These are phyloP conservation scores for Portunus trituberculatus DNA, from an alignment of 1,140 invertebrate species.

Conservation along the genomic window DNA sequence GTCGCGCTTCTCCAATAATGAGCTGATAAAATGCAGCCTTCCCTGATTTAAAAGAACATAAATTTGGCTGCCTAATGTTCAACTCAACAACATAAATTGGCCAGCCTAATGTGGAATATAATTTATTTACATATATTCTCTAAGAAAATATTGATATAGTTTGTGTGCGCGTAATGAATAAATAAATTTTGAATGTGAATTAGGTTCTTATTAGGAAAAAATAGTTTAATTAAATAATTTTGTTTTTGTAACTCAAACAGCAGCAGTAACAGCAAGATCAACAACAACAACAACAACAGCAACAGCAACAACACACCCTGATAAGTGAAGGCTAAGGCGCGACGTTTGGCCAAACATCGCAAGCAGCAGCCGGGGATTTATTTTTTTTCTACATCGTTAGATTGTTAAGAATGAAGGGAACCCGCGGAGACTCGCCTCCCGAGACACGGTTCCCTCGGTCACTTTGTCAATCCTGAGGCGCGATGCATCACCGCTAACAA, in stretches of 20 bases:
- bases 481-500: background rate
- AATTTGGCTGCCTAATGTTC: background rate
- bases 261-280: background rate
- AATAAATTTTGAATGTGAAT: background rate
- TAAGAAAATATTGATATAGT: background rate
- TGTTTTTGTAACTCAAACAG: background rate
- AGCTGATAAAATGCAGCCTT: background rate
- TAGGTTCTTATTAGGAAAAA: too few species aligned
- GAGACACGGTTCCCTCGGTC: background rate
- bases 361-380: background rate
- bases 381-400: background rate
- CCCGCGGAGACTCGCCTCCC: background rate
- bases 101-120: background rate
- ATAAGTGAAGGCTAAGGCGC: background rate
- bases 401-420: background rate
- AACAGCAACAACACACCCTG: background rate
- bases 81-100: background rate
- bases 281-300: background rate
- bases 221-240: too few species aligned
- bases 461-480: background rate
- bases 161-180: background rate
- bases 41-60: background rate
- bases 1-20: background rate
- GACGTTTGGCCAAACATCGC: background rate
- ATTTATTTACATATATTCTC: conserved; percentile 1